phyloP scores from a whole-genome alignment of 1,140 invertebrate genomes.

The Triops longicaudatus region DNA sequence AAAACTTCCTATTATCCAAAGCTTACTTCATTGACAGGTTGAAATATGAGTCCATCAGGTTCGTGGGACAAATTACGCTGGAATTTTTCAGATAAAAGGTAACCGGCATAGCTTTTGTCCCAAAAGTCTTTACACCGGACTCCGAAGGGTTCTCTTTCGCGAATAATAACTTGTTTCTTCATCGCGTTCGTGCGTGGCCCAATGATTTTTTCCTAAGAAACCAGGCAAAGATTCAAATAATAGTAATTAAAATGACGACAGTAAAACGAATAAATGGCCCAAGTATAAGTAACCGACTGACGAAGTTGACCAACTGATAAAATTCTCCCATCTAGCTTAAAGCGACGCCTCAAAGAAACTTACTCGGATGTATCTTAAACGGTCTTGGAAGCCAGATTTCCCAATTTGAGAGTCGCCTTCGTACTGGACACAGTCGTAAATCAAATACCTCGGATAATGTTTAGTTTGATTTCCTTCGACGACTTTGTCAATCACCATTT shows the following conservation, averaged over 20 bases:
- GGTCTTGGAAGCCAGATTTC: conserved; percentile 60
- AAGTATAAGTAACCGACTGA: too few relatives aligned
- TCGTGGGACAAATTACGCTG: conserved; percentile 76
- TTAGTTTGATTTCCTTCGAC: conserved; percentile 45
- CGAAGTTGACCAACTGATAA: too few relatives aligned
- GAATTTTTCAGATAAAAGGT: conserved; percentile 78
- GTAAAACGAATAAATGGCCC: too few relatives aligned
- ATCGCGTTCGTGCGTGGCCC: conserved; percentile 64
- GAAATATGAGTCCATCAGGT: conserved; percentile 96
- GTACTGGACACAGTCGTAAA: conserved; percentile 89
- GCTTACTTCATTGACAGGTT: conserved; percentile 69
- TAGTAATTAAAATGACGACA: too few relatives aligned
- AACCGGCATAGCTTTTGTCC: conserved; percentile 58
- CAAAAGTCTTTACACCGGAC: conserved; percentile 83
- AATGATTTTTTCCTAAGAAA: conserved; percentile 52
- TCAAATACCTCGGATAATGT: conserved; percentile 75
- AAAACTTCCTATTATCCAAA: background rate
- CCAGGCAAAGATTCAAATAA: too few relatives aligned
- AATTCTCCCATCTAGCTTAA: conserved; percentile 7
- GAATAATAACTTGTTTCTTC: conserved; percentile 60
- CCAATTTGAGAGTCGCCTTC: conserved; percentile 65
- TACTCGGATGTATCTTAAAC: conserved; percentile 65
- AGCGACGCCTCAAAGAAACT: conserved; percentile 22
- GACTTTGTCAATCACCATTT: conserved; percentile 89
- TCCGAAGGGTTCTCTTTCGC: conserved; percentile 73